A percentile compares a stretch with the other conserved stretches of the same genome.
These are phyloP conservation scores for Dugesia japonica DNA, from an alignment of 2,888 invertebrate genomes.

Conservation along the genomic window DNA sequence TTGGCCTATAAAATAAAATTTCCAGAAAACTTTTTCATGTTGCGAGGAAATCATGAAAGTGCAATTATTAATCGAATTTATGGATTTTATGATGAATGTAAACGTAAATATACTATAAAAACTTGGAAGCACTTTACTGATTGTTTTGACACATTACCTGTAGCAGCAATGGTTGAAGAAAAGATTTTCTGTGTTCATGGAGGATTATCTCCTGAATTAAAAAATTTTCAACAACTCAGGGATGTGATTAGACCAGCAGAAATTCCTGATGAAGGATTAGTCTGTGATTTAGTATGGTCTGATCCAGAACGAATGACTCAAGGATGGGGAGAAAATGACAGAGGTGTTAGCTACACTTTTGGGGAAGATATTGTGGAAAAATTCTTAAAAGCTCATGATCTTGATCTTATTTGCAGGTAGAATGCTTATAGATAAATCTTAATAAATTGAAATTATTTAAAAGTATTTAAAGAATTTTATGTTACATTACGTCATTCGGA, in stretches of 20 bases:
- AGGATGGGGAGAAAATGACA: slow-evolving; percentile 91
- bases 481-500: no score
- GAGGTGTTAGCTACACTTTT: slow-evolving; percentile 92
- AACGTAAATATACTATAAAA: slow-evolving; percentile 50
- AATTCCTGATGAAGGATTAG: slow-evolving; percentile 81
- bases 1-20: slow-evolving; percentile 50
- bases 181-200: slow-evolving; percentile 49
- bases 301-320: slow-evolving; percentile 59
- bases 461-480: no score
- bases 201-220: slow-evolving; percentile 55
- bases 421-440: no score
- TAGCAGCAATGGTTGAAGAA: slow-evolving; percentile 48
- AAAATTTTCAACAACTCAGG: slow-evolving; percentile 87
- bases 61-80: slow-evolving; percentile 52
- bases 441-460: no score
- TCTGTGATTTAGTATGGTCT: slow-evolving; percentile 88
- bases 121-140: slow-evolving; percentile 51
- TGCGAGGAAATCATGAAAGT: slow-evolving; percentile 51
- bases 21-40: slow-evolving; percentile 51
- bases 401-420: slow-evolving; percentile 83
- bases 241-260: slow-evolving; percentile 95
- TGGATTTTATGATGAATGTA: slow-evolving; percentile 53
- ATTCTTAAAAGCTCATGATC: slow-evolving; percentile 71
- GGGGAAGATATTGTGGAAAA: slow-evolving; percentile 79
- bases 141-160: slow-evolving; percentile 49